Evolutionary conservation across 2,113 vertebrate genomes (phyloP).

Genomic region (Collichthys lucidus): DNA sequence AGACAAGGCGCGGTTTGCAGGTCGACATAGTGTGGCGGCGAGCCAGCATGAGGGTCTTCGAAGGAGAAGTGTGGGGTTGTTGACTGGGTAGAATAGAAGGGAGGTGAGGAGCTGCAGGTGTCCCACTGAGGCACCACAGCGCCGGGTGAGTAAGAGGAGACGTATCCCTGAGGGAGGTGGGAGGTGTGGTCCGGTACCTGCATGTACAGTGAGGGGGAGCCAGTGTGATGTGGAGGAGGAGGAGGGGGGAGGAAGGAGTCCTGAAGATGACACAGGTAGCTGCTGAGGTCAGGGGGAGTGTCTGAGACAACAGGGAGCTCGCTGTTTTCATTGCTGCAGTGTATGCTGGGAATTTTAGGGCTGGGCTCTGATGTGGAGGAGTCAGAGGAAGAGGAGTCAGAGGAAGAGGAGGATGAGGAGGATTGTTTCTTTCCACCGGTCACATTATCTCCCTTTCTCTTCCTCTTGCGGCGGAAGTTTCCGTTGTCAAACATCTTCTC

Average conservation of each 20-base stretch:
- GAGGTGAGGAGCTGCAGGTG: slow-evolving; percentile 76
- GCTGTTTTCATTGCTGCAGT: slow-evolving; percentile 41
- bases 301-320: slow-evolving; percentile 75
- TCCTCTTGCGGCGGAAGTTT: slow-evolving; percentile 95
- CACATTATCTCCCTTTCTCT: slow-evolving; percentile 88
- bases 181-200: slow-evolving; percentile 83
- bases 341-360: slow-evolving; percentile 76
- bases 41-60: background rate
- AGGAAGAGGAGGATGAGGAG: slow-evolving; percentile 47
- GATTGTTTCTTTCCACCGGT: slow-evolving; percentile 55
- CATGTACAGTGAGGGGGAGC: slow-evolving; percentile 35
- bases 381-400: slow-evolving; percentile 41
- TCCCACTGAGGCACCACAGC: slow-evolving; percentile 83
- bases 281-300: slow-evolving; percentile 81
- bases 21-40: slow-evolving; percentile 10
- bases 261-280: slow-evolving; percentile 87
- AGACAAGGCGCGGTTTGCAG: slow-evolving; percentile 34
- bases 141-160: slow-evolving; percentile 84
- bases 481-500: slow-evolving; percentile 99
- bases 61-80: slow-evolving; percentile 8
- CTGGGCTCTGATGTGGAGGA: slow-evolving; percentile 83
- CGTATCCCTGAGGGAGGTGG: slow-evolving; percentile 73
- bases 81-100: slow-evolving; percentile 77
- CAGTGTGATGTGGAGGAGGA: background rate
- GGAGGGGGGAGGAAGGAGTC: slow-evolving; percentile 3